Evolutionary conservation across 2,888 invertebrate species (phyloP), one percentile per base, ranked within the genome.

Genomic region (Trichacis sp.): DNA sequence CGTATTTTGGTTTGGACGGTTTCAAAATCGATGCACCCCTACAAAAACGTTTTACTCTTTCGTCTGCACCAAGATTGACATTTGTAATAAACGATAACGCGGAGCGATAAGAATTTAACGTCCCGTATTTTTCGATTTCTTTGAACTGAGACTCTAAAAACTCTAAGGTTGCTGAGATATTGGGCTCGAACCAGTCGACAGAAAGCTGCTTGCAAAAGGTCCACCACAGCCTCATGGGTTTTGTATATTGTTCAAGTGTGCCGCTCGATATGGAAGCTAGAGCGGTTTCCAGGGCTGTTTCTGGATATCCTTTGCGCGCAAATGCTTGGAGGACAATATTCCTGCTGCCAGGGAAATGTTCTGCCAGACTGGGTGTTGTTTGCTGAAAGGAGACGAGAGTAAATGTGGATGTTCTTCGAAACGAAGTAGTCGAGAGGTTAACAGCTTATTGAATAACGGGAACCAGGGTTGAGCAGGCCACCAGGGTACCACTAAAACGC

Each of bases 291-390:
- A 24, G 24, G 43, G 50, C n/a, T 45, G 56, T 36, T 54, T 49
- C 42, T 19, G 72, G 72, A 29, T 52, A 60, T 38, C 59, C 54
- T 50, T 69, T 57, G 49, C 48, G 19, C 36, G 19, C 29, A 17
- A 76, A 70, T 3, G 71, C 75, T 14, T 20, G 12, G 49, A 67
- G 17, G 74, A 78, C 68, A 75, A 71, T 24, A 43, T 53, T 51
- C 74, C 74, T 68, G 68, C 77, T 52, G 72, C 72, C 73, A 78
- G 74, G 73, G 74, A 68, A 75, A 77, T 69, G 8, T 66, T 65
- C 17, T 42, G 30, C 53, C 57, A 49, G 29, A 62, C 24, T 18
- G 74, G 76, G 36, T 79, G 78, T 5, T 53, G 49, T 33, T 46
- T 15, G 19, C 75, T 76, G 58, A 64, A 60, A 71, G 71, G 62